Evolutionary conservation across 2,113 vertebrate genomes (phyloP).

Genomic region (Panthera uncia): DNA sequence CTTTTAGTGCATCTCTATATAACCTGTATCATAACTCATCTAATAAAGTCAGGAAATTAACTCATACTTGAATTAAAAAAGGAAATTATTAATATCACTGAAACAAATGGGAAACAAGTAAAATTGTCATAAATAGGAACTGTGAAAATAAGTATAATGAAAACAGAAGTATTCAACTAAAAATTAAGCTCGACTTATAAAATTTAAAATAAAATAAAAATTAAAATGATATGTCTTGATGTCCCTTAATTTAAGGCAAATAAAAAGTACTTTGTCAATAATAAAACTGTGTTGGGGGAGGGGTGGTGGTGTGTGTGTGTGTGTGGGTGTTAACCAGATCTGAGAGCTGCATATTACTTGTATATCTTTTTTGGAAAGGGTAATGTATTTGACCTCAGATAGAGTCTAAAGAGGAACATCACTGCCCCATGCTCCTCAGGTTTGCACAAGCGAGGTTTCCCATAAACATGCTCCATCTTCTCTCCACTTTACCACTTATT

Average conservation of each 20-base stretch:
- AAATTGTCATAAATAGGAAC: neutral
- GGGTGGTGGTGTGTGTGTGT: too few species aligned
- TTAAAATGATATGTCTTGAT: neutral
- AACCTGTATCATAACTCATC: neutral
- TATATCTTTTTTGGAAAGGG: neutral
- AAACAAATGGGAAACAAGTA: neutral
- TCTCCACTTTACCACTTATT: neutral
- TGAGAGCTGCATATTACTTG: neutral
- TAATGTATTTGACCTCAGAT: neutral
- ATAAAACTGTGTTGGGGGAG: neutral
- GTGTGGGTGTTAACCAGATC: neutral
- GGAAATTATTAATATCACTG: neutral
- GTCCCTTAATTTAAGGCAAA: neutral
- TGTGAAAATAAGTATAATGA: neutral
- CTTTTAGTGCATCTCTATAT: neutral
- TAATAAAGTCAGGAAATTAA: neutral
- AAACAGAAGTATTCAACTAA: neutral
- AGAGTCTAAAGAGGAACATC: neutral
- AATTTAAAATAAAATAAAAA: neutral
- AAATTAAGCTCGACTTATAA: neutral
- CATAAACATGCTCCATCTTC: fast-evolving
- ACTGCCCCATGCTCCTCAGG: neutral
- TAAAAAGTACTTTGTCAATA: neutral
- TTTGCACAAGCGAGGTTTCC: neutral
- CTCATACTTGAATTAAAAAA: neutral